Percentiles rank a stretch among this genome's conserved stretches.
These are phyloP conservation scores for Arge pagana DNA, from an alignment of 2,888 invertebrate species.

Conservation along the genomic window DNA sequence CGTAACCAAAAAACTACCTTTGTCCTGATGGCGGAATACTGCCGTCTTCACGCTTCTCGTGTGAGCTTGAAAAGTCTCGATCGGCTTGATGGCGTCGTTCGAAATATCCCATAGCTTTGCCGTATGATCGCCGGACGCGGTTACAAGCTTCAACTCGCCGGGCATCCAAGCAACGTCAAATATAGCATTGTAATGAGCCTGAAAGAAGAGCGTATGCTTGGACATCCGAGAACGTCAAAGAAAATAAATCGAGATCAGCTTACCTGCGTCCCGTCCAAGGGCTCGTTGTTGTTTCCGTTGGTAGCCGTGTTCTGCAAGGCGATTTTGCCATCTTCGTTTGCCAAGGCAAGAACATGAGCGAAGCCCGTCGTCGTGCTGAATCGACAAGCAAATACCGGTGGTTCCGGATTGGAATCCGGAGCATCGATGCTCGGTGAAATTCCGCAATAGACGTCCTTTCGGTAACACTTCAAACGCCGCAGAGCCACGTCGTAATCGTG, in stretches of 20 bases:
- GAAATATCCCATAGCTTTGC: constrained; percentile 78
- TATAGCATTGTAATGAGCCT: constrained; percentile 82
- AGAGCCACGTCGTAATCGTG: constrained; percentile 68
- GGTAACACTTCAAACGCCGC: constrained; percentile 66
- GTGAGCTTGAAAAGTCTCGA: constrained; percentile 75
- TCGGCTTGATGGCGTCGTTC: constrained; percentile 54
- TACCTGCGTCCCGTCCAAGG: constrained; percentile 62
- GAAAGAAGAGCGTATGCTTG: constrained; percentile 34
- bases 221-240: not conserved
- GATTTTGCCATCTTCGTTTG: constrained; percentile 83
- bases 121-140: constrained; percentile 85
- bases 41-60: constrained; percentile 82
- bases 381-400: constrained; percentile 80
- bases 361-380: constrained; percentile 71
- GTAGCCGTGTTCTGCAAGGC: constrained; percentile 59
- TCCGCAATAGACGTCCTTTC: constrained; percentile 69
- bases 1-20: constrained; percentile 52
- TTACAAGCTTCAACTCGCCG: constrained; percentile 75
- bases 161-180: constrained; percentile 90
- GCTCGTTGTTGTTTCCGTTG: constrained; percentile 32
- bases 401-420: constrained; percentile 65
- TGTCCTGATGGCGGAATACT: constrained; percentile 71
- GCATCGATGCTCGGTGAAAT: constrained; percentile 61
- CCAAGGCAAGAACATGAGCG: constrained; percentile 77
- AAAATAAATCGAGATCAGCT: not conserved